Percentiles rank a stretch among this genome's conserved stretches.
These are phyloP conservation scores for Octonoba sinensis DNA, from an alignment of 2,888 invertebrate species.

Conservation along the genomic window DNA sequence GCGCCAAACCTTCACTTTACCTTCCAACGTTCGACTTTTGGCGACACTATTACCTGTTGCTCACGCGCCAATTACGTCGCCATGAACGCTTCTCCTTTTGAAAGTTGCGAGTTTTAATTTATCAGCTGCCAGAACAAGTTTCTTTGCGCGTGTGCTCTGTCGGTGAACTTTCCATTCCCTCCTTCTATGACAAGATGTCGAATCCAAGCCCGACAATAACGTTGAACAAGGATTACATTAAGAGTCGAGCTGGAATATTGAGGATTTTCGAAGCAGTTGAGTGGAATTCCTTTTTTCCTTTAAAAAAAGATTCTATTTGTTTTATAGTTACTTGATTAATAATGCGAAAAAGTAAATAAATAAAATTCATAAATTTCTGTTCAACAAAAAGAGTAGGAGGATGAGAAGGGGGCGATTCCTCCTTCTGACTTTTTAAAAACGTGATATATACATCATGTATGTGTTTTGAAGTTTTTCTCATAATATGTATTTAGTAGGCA, in stretches of 20 bases:
- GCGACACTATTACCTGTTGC: conserved; percentile 38
- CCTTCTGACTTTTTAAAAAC: too few relatives aligned
- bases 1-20: too few relatives aligned
- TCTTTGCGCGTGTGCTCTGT: not conserved
- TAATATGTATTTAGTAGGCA: too few relatives aligned
- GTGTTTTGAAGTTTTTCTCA: too few relatives aligned
- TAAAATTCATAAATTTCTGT: too few relatives aligned
- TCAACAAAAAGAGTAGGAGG: too few relatives aligned
- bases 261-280: conserved; percentile 52
- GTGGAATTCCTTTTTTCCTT: not conserved
- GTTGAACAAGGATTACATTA: conserved; percentile 50
- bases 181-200: conserved; percentile 20
- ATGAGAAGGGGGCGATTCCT: too few relatives aligned
- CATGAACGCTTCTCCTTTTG: not conserved
- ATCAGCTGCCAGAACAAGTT: not conserved
- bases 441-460: too few relatives aligned
- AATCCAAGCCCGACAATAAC: conserved; percentile 29
- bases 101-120: not conserved
- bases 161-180: too few relatives aligned
- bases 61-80: conserved; percentile 25
- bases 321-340: too few relatives aligned
- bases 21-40: not conserved
- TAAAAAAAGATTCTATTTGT: not conserved
- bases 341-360: too few relatives aligned
- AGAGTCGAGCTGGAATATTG: conserved; percentile 30